Evolutionary conservation across 2,888 invertebrate genomes (phyloP), one percentile per base, ranked within the genome.

Genomic region (Lingula anatina): DNA sequence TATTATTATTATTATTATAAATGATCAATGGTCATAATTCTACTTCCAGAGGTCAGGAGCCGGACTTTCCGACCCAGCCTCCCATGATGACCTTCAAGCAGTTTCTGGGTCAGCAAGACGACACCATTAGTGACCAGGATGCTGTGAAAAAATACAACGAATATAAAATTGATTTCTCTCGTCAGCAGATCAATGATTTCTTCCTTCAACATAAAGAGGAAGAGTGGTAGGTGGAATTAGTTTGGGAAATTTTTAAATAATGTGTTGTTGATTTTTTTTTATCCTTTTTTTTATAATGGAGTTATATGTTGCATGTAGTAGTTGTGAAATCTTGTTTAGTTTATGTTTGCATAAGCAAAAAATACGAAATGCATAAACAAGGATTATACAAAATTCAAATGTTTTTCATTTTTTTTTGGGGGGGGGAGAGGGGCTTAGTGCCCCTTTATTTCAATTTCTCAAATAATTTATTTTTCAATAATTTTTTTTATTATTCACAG

Each of bases 131-230:
- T 31, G 94, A 95, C 35, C 96, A 96, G 64, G 92, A 94, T 59
- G 96, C 96, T 73, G 94, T 97, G 59, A 86, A 87, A 70, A 95
- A 95, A 75, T 99, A 97, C 80, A 94, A 93, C 78, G 96, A 97
- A 73, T 99, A 99, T 81, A 99, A 99, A 79, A 81, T 91, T 68
- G 97, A 99, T 70, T 99, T 96, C 78, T 88, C 90, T 68, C 83
- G 92, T 47, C 93, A 94, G 75, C 97, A 97, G 77, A 84, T 97
- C 49, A 94, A 94, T 80, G 95, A 97, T 77, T 99, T 99, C 81
- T 99, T 99, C 81, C 88, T 96, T 66, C 89, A 90, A 41, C 99
- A 99, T 81, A 99, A 99, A 80, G 97, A 99, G 71, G 97, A 99
- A 79, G 99, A 99, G 86, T 99, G 99, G 99, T 97, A 84, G 82